Conservation (phyloP, 2,113 vertebrate species). For the Dinomys branickii region DNA sequence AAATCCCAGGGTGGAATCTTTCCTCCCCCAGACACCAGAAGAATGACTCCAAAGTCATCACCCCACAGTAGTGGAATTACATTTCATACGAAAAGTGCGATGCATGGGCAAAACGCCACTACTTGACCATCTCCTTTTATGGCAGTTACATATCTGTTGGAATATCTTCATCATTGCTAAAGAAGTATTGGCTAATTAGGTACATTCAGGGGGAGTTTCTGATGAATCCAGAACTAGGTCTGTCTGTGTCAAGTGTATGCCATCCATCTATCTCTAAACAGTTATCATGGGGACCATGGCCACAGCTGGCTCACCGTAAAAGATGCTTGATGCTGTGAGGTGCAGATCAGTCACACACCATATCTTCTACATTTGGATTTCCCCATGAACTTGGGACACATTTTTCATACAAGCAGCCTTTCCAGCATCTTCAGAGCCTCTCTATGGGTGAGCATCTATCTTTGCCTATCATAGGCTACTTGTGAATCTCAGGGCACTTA, state of each 20-base stretch:
- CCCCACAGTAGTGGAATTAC: not conserved
- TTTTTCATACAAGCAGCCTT: not conserved
- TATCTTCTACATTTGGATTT: not conserved
- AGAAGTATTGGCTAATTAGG: not conserved
- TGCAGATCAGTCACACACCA: not conserved
- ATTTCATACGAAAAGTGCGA: not conserved
- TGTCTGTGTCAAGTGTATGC: not conserved
- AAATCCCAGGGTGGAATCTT: not conserved
- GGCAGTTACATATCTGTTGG: not conserved
- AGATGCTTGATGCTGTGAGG: not conserved
- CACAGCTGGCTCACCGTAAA: not conserved
- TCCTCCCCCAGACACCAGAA: not conserved
- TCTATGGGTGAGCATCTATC: slow-evolving; percentile 73
- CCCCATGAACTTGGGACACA: not conserved
- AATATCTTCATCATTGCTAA: not conserved
- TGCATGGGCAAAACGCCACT: not conserved
- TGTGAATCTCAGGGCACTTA: slow-evolving; percentile 81
- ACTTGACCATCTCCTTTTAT: not conserved
- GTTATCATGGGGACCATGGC: not conserved
- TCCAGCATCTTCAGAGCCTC: slow-evolving; percentile 67
- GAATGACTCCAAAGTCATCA: not conserved
- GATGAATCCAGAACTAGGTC: not conserved
- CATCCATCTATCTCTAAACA: not conserved
- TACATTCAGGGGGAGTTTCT: not conserved
- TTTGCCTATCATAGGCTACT: slow-evolving; percentile 72